Percentiles rank a stretch among this genome's conserved stretches.
These are phyloP conservation scores for Anhinga rufa DNA, from an alignment of 2,113 vertebrate genomes.

Conservation along the genomic window DNA sequence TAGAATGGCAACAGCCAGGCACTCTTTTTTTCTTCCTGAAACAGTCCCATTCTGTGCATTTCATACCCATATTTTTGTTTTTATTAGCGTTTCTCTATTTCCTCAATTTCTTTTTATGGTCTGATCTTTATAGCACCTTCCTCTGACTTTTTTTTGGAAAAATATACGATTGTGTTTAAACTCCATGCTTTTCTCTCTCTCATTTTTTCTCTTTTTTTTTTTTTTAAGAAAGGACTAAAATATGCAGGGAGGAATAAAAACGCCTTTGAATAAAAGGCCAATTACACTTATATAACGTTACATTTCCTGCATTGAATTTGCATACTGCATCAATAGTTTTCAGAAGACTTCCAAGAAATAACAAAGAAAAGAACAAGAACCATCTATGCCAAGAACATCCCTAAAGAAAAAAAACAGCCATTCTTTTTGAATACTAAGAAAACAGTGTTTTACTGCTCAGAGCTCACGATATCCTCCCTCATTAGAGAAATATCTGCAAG, in stretches of 20 bases:
- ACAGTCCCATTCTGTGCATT: neutral
- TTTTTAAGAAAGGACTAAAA: neutral
- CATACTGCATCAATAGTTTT: constrained; percentile 49
- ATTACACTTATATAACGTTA: constrained; percentile 9
- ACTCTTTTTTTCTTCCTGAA: neutral
- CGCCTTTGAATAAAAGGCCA: constrained; percentile 30
- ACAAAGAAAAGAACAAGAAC: constrained; percentile 51
- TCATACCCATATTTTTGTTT: neutral
- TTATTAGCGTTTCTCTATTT: neutral
- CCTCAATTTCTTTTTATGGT: neutral
- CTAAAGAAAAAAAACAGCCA: constrained; percentile 48
- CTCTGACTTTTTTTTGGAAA: neutral
- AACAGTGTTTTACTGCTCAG: constrained; percentile 59
- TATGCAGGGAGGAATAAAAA: neutral
- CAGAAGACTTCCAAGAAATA: constrained; percentile 61
- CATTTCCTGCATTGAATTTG: constrained; percentile 54
- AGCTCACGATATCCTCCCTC: constrained; percentile 42
- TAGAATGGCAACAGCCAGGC: neutral
- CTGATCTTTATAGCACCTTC: neutral
- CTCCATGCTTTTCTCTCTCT: neutral
- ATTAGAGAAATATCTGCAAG: constrained; percentile 63
- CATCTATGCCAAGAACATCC: constrained; percentile 57
- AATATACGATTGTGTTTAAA: neutral
- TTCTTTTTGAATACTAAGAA: constrained; percentile 64
- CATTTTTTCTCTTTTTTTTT: too few species aligned